Percentiles rank a stretch among this genome's conserved stretches.
These are phyloP conservation scores for Syrmaticus mikado DNA, from an alignment of 2,113 vertebrate species.

Conservation along the genomic window DNA sequence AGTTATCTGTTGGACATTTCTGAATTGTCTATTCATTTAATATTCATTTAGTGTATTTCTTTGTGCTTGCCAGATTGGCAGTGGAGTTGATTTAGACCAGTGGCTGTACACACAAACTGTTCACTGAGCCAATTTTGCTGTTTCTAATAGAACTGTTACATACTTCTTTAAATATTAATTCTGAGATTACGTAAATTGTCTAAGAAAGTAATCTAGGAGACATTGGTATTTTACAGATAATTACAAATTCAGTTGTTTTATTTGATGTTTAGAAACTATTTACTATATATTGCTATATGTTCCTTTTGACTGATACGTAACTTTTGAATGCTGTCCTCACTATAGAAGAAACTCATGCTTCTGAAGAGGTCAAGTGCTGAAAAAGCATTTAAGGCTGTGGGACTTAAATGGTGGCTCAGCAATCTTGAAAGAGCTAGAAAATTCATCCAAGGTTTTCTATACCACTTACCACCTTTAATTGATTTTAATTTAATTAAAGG, in stretches of 20 bases:
- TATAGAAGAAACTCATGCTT: slow-evolving; percentile 12
- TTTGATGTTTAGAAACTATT: not conserved
- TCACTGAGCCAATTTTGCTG: slow-evolving; percentile 45
- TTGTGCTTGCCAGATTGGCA: slow-evolving; percentile 28
- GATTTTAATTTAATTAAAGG: not conserved
- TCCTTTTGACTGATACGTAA: slow-evolving; percentile 14
- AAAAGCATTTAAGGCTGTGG: slow-evolving; percentile 28
- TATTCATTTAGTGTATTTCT: slow-evolving; percentile 73
- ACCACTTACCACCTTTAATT: not conserved
- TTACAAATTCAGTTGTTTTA: not conserved
- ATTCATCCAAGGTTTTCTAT: slow-evolving; percentile 19
- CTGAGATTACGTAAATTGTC: not conserved
- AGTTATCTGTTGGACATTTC: slow-evolving; percentile 84
- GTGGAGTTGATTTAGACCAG: slow-evolving; percentile 42
- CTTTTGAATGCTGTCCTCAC: not conserved
- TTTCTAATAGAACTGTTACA: not conserved
- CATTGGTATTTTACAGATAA: not conserved
- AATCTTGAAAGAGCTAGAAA: not conserved
- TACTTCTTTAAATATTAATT: not conserved
- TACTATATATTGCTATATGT: not conserved
- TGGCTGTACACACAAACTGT: slow-evolving; percentile 29
- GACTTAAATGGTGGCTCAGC: slow-evolving; percentile 19
- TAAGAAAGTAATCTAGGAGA: not conserved
- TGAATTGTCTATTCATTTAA: slow-evolving; percentile 82
- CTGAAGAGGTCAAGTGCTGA: slow-evolving; percentile 39